Conservation (phyloP, 2,113 vertebrate genomes). For the Nycticryphes semicollaris region DNA sequence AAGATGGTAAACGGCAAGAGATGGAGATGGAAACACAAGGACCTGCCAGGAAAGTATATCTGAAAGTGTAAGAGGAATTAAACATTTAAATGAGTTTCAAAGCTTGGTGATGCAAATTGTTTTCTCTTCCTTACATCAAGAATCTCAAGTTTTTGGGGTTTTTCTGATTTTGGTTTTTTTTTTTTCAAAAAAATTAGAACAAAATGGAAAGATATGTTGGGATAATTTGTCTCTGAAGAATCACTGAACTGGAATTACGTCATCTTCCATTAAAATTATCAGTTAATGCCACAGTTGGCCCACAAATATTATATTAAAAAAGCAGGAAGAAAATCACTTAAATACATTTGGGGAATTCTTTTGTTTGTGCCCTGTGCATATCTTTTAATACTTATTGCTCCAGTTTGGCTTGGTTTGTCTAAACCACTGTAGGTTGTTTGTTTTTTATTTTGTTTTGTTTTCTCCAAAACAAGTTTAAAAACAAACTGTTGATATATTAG, state of each 20-base stretch:
- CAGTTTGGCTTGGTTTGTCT: not conserved
- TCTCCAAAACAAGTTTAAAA: constrained; percentile 16
- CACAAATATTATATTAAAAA: constrained; percentile 19
- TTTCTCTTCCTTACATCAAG: not conserved
- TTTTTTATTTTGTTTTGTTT: not conserved
- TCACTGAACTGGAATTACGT: constrained; percentile 2
- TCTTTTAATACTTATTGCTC: not conserved
- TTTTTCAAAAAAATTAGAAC: no score
- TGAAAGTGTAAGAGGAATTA: not conserved
- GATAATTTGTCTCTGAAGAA: constrained; percentile 35
- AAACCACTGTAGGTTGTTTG: not conserved
- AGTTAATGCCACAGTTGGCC: constrained; percentile 8
- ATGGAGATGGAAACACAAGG: not conserved
- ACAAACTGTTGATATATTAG: constrained; percentile 7
- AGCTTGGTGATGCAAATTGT: not conserved
- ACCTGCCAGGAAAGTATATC: not conserved
- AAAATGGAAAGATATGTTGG: constrained; percentile 27
- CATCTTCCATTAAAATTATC: constrained; percentile 7
- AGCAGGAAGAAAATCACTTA: not conserved
- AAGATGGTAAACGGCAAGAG: not conserved
- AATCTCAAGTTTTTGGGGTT: not conserved
- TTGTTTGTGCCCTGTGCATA: not conserved
- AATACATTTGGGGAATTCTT: constrained; percentile 27
- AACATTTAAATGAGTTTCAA: constrained; percentile 10
- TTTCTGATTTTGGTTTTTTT: no score